Evolutionary conservation across 2,888 invertebrate genomes (phyloP).

Genomic region (Molanna angustata): DNA sequence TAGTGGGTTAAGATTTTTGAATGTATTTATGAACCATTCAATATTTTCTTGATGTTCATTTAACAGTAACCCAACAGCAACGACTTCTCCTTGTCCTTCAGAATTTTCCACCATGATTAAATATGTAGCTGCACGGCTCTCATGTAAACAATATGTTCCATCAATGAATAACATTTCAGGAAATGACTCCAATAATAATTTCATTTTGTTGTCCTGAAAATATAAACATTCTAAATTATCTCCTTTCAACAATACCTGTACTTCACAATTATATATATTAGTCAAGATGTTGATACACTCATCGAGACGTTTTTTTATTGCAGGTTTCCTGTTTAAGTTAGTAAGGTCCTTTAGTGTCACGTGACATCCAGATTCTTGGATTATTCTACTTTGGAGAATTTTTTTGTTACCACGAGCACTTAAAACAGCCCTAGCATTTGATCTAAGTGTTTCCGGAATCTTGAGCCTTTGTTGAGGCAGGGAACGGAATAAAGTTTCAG

Average conservation of each 20-base stretch:
- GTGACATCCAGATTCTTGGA: background rate
- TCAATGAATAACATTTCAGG: background rate
- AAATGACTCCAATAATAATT: background rate
- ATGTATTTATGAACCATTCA: constrained; percentile 1
- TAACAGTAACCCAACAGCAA: background rate
- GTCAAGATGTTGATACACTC: too few relatives aligned
- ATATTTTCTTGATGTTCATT: constrained; percentile 2
- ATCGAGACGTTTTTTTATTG: background rate
- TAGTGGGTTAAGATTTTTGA: background rate
- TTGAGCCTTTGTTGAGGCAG: too few relatives aligned
- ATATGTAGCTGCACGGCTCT: constrained; percentile 1
- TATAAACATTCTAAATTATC: background rate
- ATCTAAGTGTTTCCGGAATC: too few relatives aligned
- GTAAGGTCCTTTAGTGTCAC: background rate
- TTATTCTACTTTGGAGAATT: too few relatives aligned
- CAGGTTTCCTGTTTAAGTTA: background rate
- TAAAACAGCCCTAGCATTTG: too few relatives aligned
- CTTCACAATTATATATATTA: background rate
- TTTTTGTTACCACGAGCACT: too few relatives aligned
- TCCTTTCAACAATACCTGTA: background rate
- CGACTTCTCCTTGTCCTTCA: constrained; percentile 4
- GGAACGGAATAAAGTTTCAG: too few relatives aligned
- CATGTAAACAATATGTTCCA: constrained; percentile 1
- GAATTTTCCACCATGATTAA: background rate
- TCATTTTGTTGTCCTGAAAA: background rate